Conservation (phyloP, 2,888 invertebrate species). For the Andrena fulva region DNA sequence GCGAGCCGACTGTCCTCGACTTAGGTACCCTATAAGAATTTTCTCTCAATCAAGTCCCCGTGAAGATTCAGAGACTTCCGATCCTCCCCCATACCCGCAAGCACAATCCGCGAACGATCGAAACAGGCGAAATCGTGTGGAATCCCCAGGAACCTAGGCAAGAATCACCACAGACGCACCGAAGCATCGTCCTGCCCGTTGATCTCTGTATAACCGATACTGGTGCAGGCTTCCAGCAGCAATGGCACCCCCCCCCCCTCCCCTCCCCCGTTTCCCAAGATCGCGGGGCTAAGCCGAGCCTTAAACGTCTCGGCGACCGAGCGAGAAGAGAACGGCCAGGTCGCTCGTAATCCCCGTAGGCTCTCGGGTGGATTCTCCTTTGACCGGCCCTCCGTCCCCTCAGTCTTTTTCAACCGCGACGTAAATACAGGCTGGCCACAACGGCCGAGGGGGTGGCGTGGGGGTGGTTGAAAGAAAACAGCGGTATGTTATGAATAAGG, state of each 20-base stretch:
- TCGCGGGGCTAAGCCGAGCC: background rate
- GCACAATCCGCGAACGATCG: too few relatives aligned
- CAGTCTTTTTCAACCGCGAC: conserved; percentile 43
- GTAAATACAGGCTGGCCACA: conserved; percentile 57
- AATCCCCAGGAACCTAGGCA: too few relatives aligned
- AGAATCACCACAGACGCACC: background rate
- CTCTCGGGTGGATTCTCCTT: conserved; percentile 32
- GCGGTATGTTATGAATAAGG: conserved; percentile 77
- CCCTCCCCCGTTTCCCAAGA: background rate
- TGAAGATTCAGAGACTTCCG: too few relatives aligned
- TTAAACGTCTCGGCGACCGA: conserved; percentile 8
- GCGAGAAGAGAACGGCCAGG: background rate
- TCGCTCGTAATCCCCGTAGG: conserved; percentile 18
- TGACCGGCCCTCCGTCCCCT: conserved; percentile 17
- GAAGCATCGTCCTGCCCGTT: background rate
- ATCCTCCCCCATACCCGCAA: too few relatives aligned
- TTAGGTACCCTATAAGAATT: too few relatives aligned
- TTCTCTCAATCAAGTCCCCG: too few relatives aligned
- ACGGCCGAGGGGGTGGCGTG: background rate
- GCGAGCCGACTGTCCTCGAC: too few relatives aligned
- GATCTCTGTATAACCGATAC: background rate
- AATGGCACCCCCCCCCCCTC: background rate
- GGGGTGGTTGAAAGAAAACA: conserved; percentile 53
- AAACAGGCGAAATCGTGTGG: too few relatives aligned
- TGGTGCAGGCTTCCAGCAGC: background rate